phyloP scores from a whole-genome alignment of 2,797 vertebrate species.

The Gephyroberyx darwinii region DNA sequence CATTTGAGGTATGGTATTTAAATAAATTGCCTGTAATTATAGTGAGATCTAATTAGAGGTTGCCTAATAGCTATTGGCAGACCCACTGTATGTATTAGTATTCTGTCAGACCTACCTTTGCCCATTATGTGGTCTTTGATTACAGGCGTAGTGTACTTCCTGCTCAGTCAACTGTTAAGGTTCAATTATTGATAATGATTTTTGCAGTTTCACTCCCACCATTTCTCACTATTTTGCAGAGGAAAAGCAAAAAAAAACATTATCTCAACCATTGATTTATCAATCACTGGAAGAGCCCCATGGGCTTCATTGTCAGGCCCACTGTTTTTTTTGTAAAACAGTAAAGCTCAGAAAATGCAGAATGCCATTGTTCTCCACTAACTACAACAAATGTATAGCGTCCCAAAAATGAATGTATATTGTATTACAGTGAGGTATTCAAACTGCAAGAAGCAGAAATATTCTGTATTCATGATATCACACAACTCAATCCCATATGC shows the following conservation, averaged over 20 bases:
- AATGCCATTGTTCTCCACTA: background rate
- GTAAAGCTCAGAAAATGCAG: conserved; percentile 1
- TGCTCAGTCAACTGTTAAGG: conserved; percentile 52
- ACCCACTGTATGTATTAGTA: conserved; percentile 22
- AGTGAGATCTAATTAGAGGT: conserved; percentile 36
- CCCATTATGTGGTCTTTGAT: conserved; percentile 24
- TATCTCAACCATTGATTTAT: background rate
- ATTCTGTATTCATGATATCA: conserved; percentile 51
- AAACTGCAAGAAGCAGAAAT: conserved; percentile 10
- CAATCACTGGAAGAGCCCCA: background rate
- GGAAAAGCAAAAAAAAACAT: background rate
- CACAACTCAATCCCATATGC: conserved; percentile 21
- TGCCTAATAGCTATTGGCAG: conserved; percentile 32
- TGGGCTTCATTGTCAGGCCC: background rate
- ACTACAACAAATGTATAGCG: background rate
- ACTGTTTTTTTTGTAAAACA: conserved; percentile 17
- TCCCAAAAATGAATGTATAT: background rate
- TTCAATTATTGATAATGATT: conserved; percentile 54
- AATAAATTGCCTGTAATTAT: conserved; percentile 39
- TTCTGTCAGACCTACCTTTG: conserved; percentile 31
- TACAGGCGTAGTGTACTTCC: conserved; percentile 35
- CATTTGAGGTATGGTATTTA: background rate
- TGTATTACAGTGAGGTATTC: background rate
- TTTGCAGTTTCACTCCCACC: conserved; percentile 9
- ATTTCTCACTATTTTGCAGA: background rate